phyloP scores from a whole-genome alignment of 2,797 vertebrate species.

The Rhincodon typus region DNA sequence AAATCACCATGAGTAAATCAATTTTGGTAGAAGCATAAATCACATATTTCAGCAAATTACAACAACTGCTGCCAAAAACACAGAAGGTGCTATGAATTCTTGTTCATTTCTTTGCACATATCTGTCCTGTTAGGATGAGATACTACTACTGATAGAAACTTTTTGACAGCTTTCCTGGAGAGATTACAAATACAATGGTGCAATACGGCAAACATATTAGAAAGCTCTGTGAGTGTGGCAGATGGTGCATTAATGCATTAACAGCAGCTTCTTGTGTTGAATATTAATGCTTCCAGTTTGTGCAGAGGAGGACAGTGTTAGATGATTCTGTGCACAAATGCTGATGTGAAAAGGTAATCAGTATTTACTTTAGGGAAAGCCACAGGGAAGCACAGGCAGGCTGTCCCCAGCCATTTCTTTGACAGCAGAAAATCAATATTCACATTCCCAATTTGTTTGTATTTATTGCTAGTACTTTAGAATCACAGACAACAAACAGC shows the following conservation, averaged over 20 bases:
- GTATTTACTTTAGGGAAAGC: conserved; percentile 24
- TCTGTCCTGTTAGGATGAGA: background rate
- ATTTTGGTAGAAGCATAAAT: conserved; percentile 14
- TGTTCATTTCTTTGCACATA: background rate
- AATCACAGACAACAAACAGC: background rate
- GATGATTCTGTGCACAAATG: conserved; percentile 12
- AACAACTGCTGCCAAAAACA: background rate
- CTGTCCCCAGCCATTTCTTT: conserved; percentile 19
- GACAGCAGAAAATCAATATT: background rate
- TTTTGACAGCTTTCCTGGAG: conserved; percentile 6
- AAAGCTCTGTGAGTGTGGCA: conserved; percentile 22
- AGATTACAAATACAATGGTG: background rate
- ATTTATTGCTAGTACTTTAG: conserved; percentile 3
- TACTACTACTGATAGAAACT: background rate
- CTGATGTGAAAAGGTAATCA: conserved; percentile 29
- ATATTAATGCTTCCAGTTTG: conserved; percentile 40
- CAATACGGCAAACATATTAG: conserved; percentile 9
- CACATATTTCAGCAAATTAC: background rate
- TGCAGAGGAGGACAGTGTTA: conserved; percentile 39
- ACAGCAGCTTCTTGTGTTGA: conserved; percentile 42
- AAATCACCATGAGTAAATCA: background rate
- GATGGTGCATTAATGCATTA: conserved; percentile 29
- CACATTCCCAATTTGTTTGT: background rate
- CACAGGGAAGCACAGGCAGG: background rate
- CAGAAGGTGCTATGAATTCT: background rate